Evolutionary conservation across 2,888 invertebrate species (phyloP), one percentile per base, ranked within the genome.

Genomic region (Drosophila paramelanica): DNA sequence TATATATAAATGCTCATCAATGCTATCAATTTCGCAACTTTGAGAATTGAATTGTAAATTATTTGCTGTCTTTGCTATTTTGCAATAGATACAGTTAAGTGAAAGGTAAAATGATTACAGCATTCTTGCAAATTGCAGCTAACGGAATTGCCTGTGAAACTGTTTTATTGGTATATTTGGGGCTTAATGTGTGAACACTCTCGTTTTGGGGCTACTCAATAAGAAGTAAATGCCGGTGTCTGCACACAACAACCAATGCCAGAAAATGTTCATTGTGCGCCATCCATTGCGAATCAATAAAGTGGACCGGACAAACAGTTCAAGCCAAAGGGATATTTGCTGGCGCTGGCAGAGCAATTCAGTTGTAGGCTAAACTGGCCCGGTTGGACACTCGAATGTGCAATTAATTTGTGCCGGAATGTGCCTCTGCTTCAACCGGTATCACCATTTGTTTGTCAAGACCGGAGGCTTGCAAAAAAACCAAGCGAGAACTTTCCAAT

Each of bases 391-490:
- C 67, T 67, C 51, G 67, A 69, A 56, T 51, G 67, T 67, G 60
- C 69, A 69, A 69, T 69, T 69, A 69, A 69, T 69, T 69, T 67
- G 60, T 27, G 17, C 39, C 14, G 14, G 25, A 36, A 31, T 36
- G 14, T 45, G 58, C 46, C 52, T 39, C 58, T 39, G 47, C 47
- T 50, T 36, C 50, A 56, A n/a, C 45, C 38, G 27, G 55, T 60
- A 56, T 65, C 60, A 39, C 38, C 67, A 72, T 72, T 60, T 61
- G 64, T 68, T 66, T 73, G 76, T 73, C 68, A 75, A 43, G 65
- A 23, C 60, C 64, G 7, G 17, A 57, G 46, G 53, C 23, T 17
- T 55, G 42, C 39, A 38, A 56, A 39, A 38, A 14, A 33, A 55
- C 36, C 11, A n/a, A 4, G 8, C 2, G 8, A 8, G 8, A 31